Percentiles rank a stretch among this genome's conserved stretches.
phyloP scores from a whole-genome alignment of 2,797 vertebrate species.

The Poeciliopsis infans region DNA sequence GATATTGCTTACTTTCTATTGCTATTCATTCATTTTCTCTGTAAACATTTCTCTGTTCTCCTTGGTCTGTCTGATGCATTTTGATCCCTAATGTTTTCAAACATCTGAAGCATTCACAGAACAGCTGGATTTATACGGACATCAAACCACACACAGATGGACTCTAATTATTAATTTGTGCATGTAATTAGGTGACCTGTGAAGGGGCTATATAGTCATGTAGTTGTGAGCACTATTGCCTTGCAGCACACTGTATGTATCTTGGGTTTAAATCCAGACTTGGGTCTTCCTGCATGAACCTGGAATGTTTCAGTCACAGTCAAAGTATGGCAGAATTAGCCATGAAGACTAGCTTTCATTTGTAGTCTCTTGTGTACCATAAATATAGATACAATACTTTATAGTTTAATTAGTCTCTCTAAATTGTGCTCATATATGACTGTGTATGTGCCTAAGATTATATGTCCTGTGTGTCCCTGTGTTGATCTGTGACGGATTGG shows the following conservation, averaged over 20 bases:
- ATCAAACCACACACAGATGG: neutral
- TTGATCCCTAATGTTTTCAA: neutral
- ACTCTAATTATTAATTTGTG: neutral
- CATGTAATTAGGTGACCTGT: neutral
- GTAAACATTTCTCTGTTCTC: neutral
- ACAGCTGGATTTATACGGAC: neutral
- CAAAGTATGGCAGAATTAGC: neutral
- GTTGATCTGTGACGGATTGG: neutral
- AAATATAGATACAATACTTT: neutral
- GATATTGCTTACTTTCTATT: neutral
- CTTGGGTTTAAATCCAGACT: neutral
- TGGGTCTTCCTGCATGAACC: neutral
- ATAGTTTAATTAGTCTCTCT: neutral
- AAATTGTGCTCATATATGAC: neutral
- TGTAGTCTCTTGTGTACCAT: neutral
- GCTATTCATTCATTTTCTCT: neutral
- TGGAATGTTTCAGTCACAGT: neutral
- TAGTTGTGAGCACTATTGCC: neutral
- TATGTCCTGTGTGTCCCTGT: neutral
- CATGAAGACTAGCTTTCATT: neutral
- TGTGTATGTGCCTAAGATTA: neutral
- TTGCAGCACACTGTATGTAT: neutral
- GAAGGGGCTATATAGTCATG: neutral
- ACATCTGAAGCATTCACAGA: neutral
- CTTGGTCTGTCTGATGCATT: neutral